Evolutionary conservation across 2,797 vertebrate genomes (phyloP).

Genomic region (Liasis olivaceus): DNA sequence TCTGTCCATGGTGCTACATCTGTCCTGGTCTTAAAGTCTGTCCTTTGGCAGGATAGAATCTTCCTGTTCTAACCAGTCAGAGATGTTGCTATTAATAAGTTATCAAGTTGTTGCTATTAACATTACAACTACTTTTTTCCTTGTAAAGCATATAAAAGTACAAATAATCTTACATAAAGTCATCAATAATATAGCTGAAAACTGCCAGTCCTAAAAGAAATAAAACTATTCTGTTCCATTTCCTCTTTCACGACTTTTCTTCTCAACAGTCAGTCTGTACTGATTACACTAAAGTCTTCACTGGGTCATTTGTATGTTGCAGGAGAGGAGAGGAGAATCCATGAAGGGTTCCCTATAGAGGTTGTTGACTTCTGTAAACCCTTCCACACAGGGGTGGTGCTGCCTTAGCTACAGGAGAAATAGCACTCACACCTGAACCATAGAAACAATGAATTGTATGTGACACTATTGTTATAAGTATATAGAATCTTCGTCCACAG

Average conservation of each 20-base stretch:
- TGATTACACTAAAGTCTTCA: background rate
- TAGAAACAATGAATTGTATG: background rate
- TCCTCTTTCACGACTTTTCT: background rate
- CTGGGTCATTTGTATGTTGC: background rate
- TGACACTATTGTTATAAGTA: background rate
- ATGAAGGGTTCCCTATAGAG: background rate
- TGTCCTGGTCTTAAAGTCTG: no score
- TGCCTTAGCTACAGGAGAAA: background rate
- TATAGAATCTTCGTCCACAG: background rate
- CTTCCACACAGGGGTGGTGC: background rate
- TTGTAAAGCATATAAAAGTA: background rate
- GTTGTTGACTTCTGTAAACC: background rate
- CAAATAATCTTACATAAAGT: background rate
- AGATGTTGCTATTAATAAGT: background rate
- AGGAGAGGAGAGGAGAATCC: background rate
- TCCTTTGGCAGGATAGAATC: background rate
- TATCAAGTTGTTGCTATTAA: background rate
- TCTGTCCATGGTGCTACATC: background rate
- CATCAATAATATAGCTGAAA: background rate
- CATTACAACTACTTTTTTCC: background rate
- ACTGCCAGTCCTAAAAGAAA: background rate
- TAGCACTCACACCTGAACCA: background rate
- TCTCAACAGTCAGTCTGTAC: background rate
- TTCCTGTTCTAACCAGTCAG: no score
- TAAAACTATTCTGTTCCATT: background rate